A percentile compares a stretch with the other conserved stretches of the same genome.
Evolutionary conservation across 2,797 vertebrate species (phyloP).

Genomic region (Microtus obscurus): DNA sequence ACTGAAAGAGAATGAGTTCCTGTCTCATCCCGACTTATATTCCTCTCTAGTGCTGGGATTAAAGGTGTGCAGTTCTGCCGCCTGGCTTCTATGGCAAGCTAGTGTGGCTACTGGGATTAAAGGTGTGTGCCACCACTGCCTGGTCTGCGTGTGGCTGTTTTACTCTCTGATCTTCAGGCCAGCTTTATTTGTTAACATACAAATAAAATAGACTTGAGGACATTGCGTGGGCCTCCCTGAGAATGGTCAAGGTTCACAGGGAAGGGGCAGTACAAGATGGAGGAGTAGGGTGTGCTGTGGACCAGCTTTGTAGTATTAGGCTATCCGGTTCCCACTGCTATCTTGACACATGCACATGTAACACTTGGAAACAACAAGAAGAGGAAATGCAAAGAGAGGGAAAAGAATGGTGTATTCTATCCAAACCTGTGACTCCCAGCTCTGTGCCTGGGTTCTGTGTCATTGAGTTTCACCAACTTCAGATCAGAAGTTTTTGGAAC

Average conservation of each 20-base stretch:
- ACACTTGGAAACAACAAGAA: not conserved
- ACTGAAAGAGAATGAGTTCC: too few relatives aligned
- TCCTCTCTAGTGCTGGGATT: too few relatives aligned
- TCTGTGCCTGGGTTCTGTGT: not conserved
- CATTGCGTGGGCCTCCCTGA: rapidly evolving
- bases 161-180: too few relatives aligned
- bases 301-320: too few relatives aligned
- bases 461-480: not conserved
- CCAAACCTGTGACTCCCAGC: not conserved
- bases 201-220: not conserved
- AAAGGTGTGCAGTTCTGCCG: too few relatives aligned
- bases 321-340: not conserved
- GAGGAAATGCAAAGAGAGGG: rapidly evolving
- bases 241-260: not conserved
- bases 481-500: not conserved
- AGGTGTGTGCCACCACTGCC: too few relatives aligned
- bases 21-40: too few relatives aligned
- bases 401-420: not conserved
- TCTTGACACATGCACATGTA: not conserved
- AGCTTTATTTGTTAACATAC: too few relatives aligned
- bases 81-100: too few relatives aligned
- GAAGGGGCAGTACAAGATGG: rapidly evolving
- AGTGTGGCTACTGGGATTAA: too few relatives aligned
- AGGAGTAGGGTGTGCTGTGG: rapidly evolving
- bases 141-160: too few relatives aligned